Evolutionary conservation across 2,113 vertebrate genomes (phyloP).

Genomic region (Agapornis roseicollis): DNA sequence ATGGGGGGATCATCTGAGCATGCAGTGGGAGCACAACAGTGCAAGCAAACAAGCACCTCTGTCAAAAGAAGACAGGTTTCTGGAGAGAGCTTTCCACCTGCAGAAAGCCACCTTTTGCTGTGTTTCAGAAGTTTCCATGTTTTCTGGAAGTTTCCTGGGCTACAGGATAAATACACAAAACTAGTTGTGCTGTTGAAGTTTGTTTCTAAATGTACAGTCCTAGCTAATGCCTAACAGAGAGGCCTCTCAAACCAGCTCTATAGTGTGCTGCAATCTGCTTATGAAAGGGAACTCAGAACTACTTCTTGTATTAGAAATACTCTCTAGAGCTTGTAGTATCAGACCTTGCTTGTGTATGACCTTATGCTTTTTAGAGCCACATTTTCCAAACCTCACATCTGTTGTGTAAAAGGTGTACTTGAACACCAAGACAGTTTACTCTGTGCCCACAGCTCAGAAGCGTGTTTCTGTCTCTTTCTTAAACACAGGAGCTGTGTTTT

Average conservation of each 20-base stretch:
- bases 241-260: neutral
- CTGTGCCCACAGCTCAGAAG: neutral
- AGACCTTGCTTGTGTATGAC: neutral
- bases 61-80: neutral
- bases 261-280: rapidly evolving
- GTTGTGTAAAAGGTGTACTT: neutral
- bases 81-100: neutral
- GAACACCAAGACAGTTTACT: neutral
- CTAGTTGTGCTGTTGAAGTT: neutral
- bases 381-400: neutral
- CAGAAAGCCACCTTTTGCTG: neutral
- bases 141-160: neutral
- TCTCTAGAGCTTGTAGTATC: neutral
- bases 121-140: neutral
- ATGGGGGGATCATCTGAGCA: neutral
- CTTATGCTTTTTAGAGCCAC: neutral
- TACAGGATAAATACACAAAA: neutral
- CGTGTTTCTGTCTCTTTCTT: neutral
- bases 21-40: neutral
- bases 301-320: neutral
- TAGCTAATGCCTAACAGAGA: neutral
- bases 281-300: neutral
- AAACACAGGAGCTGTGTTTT: neutral
- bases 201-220: neutral
- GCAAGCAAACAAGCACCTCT: neutral